These are phyloP conservation scores for Pampus argenteus DNA, from an alignment of 2,797 vertebrate genomes.

Conservation along the genomic window DNA sequence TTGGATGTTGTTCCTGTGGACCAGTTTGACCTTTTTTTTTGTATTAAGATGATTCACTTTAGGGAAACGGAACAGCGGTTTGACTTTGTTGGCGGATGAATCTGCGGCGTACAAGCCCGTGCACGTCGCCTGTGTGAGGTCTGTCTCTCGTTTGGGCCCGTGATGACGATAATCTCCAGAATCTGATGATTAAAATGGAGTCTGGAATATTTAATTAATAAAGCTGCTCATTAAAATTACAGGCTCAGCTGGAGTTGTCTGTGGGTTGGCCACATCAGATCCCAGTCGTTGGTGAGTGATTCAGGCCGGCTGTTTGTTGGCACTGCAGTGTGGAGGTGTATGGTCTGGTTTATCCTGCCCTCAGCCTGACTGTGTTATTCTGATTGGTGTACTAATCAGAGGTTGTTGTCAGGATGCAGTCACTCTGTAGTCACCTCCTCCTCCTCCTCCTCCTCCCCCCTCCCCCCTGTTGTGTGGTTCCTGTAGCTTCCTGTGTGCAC, in stretches of 20 bases:
- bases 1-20: constrained; percentile 82
- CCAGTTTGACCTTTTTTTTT: constrained; percentile 79
- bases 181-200: constrained; percentile 79
- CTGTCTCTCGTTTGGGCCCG: constrained; percentile 42
- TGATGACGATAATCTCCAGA: constrained; percentile 66
- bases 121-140: constrained; percentile 53
- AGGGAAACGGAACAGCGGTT: constrained; percentile 69
- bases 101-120: constrained; percentile 30
- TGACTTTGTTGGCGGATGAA: constrained; percentile 69
- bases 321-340: constrained; percentile 71
- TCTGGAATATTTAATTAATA: constrained; percentile 76
- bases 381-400: constrained; percentile 78
- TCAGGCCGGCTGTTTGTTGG: constrained; percentile 65
- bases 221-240: constrained; percentile 70
- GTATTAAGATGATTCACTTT: constrained; percentile 75
- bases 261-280: constrained; percentile 31
- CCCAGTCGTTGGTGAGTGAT: constrained; percentile 56
- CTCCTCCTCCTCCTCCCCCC: constrained; percentile 42
- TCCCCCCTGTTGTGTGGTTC: constrained; percentile 67
- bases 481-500: constrained; percentile 79
- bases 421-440: constrained; percentile 50
- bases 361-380: constrained; percentile 63
- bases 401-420: constrained; percentile 77
- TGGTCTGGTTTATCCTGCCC: constrained; percentile 67
- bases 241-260: constrained; percentile 67